These are phyloP conservation scores for Morus bassanus DNA, from an alignment of 2,797 vertebrate species.

Conservation along the genomic window DNA sequence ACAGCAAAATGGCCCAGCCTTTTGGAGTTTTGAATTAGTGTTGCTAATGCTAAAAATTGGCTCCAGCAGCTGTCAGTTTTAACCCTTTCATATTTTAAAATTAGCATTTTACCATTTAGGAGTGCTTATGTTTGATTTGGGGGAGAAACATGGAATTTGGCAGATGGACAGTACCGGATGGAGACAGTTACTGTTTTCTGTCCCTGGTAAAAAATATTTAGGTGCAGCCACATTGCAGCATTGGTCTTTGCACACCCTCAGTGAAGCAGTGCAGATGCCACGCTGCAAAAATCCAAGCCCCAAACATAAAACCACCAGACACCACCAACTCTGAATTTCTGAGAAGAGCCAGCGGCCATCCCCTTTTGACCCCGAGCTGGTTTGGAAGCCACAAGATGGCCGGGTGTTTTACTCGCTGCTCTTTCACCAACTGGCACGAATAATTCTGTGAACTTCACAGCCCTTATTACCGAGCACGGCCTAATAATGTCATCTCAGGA, in stretches of 20 bases:
- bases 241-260: background rate
- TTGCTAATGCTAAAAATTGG: slow-evolving; percentile 24
- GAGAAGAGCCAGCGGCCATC: background rate
- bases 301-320: background rate
- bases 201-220: background rate
- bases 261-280: background rate
- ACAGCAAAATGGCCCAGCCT: background rate
- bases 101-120: background rate
- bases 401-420: background rate
- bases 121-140: background rate
- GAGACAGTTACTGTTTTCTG: background rate
- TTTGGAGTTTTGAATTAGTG: slow-evolving; percentile 24
- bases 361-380: background rate
- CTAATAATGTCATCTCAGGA: slow-evolving; percentile 70
- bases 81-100: background rate
- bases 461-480: slow-evolving; percentile 46
- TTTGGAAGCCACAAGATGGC: slow-evolving; percentile 16
- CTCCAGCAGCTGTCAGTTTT: background rate
- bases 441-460: slow-evolving; percentile 67
- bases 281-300: background rate
- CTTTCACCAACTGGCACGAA: slow-evolving; percentile 17
- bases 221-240: background rate
- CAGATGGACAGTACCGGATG: background rate
- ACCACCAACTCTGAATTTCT: background rate
- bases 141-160: background rate